A percentile compares a stretch with the other conserved stretches of the same genome.
These are phyloP conservation scores for Megalopta genalis DNA, from an alignment of 1,140 invertebrate species.

Conservation along the genomic window DNA sequence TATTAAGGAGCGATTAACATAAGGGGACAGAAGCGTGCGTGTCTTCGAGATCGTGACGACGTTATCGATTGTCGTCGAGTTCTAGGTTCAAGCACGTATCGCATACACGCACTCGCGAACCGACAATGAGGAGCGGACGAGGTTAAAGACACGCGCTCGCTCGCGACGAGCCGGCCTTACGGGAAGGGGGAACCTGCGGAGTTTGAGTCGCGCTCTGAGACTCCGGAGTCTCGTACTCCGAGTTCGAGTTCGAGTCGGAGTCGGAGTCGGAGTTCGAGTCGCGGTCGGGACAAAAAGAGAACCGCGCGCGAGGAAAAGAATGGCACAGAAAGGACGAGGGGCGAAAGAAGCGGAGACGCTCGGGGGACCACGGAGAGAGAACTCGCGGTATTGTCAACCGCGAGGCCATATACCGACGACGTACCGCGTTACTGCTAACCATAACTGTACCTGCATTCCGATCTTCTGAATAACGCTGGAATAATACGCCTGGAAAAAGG, in stretches of 20 bases:
- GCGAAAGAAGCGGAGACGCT: constrained; percentile 1
- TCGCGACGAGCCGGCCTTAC: constrained; percentile 33
- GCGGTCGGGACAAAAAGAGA: constrained; percentile 50
- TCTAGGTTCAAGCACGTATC: constrained; percentile 53
- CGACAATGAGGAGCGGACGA: constrained; percentile 68
- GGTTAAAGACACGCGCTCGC: constrained; percentile 63
- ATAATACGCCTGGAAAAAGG: constrained; percentile 55
- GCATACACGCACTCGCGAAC: constrained; percentile 58
- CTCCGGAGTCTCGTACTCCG: too few species aligned
- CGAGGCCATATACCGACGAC: constrained; percentile 50
- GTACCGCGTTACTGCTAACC: constrained; percentile 69
- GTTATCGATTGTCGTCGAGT: constrained; percentile 74
- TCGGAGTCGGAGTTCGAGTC: too few species aligned
- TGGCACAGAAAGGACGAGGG: constrained; percentile 47
- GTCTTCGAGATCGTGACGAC: constrained; percentile 76
- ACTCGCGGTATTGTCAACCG: constrained; percentile 69
- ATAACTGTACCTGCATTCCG: constrained; percentile 78
- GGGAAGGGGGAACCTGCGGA: neutral
- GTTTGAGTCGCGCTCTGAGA: too few species aligned
- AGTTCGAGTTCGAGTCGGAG: too few species aligned
- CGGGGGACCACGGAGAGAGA: constrained; percentile 55
- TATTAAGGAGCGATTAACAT: constrained; percentile 77
- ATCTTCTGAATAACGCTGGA: constrained; percentile 62
- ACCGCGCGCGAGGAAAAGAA: constrained; percentile 54
- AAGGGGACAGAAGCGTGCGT: constrained; percentile 73